phyloP scores from a whole-genome alignment of 2,113 vertebrate genomes.

The human (Homo sapiens) region GRCh38 chr7:38322501-38323000 shows the following conservation, averaged over 20 bases:
- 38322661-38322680: rapidly evolving
- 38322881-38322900: not conserved
- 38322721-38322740: rapidly evolving
- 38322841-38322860: not conserved
- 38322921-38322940: not conserved
- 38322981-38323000: not conserved
- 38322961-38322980: too few relatives aligned
- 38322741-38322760: not conserved
- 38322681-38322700: rapidly evolving
- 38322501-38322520: rapidly evolving
- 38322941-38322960: not conserved
- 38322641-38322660: rapidly evolving
- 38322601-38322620: not conserved
- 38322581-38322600: not conserved
- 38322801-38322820: not conserved
- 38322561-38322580: not conserved
- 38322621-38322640: not conserved
- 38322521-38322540: not conserved
- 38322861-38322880: not conserved
- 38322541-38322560: not conserved
- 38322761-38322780: not conserved
- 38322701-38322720: rapidly evolving
- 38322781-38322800: not conserved
- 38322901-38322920: too few relatives aligned
- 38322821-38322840: not conserved